These are phyloP conservation scores for Stramonita haemastoma DNA, from an alignment of 2,888 invertebrate genomes.

Conservation along the genomic window DNA sequence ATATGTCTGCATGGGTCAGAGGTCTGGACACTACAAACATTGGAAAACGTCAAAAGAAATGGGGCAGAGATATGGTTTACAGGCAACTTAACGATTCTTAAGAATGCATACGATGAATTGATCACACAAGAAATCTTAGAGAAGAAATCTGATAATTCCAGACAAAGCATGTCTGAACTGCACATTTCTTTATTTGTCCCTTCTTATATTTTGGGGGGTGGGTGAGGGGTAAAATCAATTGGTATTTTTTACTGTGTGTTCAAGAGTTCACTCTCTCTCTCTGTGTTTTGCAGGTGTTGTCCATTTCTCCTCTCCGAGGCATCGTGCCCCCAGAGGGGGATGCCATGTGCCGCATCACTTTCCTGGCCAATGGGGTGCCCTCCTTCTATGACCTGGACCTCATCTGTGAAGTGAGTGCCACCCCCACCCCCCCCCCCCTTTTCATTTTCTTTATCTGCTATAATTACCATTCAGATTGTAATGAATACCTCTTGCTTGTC, in stretches of 20 bases:
- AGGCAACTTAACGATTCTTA: no score
- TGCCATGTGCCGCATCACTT: conserved; percentile 73
- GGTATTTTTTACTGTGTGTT: not conserved
- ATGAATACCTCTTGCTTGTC: not conserved
- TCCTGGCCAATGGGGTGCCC: conserved; percentile 73
- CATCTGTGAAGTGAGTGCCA: conserved; percentile 75
- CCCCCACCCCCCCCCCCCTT: not conserved
- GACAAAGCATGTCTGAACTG: no score
- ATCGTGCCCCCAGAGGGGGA: conserved; percentile 70
- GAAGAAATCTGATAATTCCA: no score
- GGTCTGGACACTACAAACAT: no score
- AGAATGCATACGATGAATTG: no score
- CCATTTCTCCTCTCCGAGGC: conserved; percentile 72
- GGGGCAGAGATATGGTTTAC: no score
- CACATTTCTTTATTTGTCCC: no score
- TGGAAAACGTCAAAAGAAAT: no score
- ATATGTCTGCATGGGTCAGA: no score
- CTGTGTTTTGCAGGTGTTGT: conserved; percentile 66
- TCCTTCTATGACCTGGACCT: conserved; percentile 77
- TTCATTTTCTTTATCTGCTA: not conserved
- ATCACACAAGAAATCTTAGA: no score
- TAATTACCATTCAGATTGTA: not conserved
- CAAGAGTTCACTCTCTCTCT: not conserved
- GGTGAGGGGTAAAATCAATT: no score
- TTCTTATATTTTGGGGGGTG: no score